These are phyloP conservation scores for Pyrrhia umbra DNA, from an alignment of 2,888 invertebrate genomes.

Conservation along the genomic window DNA sequence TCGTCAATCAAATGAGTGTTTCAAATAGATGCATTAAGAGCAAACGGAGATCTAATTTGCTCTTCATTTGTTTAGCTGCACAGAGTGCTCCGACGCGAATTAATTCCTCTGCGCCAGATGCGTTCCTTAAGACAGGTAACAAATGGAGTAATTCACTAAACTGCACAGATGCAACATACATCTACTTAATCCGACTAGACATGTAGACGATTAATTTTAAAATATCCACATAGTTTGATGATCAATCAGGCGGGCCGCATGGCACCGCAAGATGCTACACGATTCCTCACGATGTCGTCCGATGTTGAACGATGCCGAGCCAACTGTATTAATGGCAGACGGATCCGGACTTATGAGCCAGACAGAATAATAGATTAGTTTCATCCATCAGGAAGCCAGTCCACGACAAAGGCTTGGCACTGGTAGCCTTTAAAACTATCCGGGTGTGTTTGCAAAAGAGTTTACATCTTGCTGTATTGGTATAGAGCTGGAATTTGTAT, in stretches of 20 bases:
- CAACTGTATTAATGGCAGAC: conserved; percentile 68
- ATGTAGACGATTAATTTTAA: conserved; percentile 54
- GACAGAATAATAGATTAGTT: conserved; percentile 69
- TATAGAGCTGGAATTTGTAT: conserved; percentile 42
- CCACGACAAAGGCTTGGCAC: conserved; percentile 65
- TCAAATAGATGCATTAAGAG: not conserved
- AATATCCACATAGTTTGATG: conserved; percentile 46
- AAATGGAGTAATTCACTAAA: conserved; percentile 38
- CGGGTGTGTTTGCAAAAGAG: conserved; percentile 31
- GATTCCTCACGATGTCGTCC: conserved; percentile 13
- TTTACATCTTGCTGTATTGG: conserved; percentile 29
- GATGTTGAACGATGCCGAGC: conserved; percentile 39
- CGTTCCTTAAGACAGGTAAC: conserved; percentile 26
- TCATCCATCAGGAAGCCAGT: conserved; percentile 70
- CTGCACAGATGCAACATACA: conserved; percentile 27
- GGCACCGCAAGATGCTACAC: conserved; percentile 16
- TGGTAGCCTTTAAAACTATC: conserved; percentile 53
- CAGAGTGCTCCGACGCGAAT: conserved; percentile 12
- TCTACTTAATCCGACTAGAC: conserved; percentile 36
- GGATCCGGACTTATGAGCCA: conserved; percentile 66
- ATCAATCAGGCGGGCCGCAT: conserved; percentile 53
- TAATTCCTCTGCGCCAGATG: conserved; percentile 18
- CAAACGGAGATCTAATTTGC: conserved; percentile 6
- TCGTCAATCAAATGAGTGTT: not conserved
- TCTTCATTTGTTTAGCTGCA: conserved; percentile 12